Evolutionary conservation across 2,113 vertebrate genomes (phyloP), one percentile per base, ranked within the genome.

Genomic region (Burhinus oedicnemus): DNA sequence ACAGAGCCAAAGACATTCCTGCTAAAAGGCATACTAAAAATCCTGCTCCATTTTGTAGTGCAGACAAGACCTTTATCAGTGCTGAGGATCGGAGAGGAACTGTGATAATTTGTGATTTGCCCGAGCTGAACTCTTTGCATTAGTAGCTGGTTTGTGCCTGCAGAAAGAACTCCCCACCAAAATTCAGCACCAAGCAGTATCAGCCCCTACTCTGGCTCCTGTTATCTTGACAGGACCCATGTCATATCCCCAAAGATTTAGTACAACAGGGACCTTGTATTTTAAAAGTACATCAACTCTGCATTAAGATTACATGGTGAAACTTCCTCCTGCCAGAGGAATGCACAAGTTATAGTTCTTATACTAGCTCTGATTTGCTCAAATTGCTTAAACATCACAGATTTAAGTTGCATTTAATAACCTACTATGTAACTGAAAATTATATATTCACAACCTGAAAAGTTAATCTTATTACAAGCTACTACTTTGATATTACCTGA

Each of bases 381-480:
- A 60, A 84, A 89, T 71, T 96, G 47, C 89, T 75, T 51, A 79
- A 96, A 96, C 68, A 92, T 76, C 82, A 45, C 8, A 94, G 92
- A 96, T 95, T 70, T 83, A 91, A 71, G 78, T n/a, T 96, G 90
- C 88, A 77, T 91, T 91, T 96, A 96, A 95, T 87, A 94, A 96
- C 52, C 58, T 36, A 90, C 58, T 57, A 93, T 70, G 82, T 74
- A 93, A 92, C 95, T 77, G 79, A 86, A 97, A 97, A 96, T 96
- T 96, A 96, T 45, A 95, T 58, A 93, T 96, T 96, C 95, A 94
- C 87, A 94, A 91, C 58, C 82, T 90, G 93, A 96, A 93, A 93
- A 96, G 90, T 96, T 97, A 96, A 97, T 97, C 95, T 95, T 96
- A 97, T 95, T 97, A 93, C 93, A 96, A 96, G 90, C 84, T 88